Evolutionary conservation across 1,140 invertebrate genomes (phyloP).

Genomic region (Druon quercuslanigerum): DNA sequence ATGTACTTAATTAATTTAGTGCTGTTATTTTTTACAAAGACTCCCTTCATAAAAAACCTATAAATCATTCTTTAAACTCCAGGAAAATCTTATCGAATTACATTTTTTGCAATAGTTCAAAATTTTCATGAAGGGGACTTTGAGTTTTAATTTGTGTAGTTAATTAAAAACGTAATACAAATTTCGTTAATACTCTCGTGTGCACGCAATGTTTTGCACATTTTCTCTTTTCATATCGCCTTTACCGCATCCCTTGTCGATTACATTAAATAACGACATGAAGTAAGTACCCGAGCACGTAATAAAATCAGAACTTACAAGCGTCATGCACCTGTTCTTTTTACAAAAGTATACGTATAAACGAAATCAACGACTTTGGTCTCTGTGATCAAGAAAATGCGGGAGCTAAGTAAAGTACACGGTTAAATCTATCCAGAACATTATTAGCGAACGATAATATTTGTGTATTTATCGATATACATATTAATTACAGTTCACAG

Average conservation of each 20-base stretch:
- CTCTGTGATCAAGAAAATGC: conserved; percentile 33
- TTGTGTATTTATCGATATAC: conserved; percentile 41
- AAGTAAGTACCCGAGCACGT: conserved; percentile 25
- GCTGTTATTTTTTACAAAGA: neutral
- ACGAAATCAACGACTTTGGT: conserved; percentile 40
- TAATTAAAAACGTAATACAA: conserved; percentile 5
- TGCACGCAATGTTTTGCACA: neutral
- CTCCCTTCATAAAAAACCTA: conserved; percentile 12
- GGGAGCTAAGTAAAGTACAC: conserved; percentile 40
- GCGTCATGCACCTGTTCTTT: conserved; percentile 30
- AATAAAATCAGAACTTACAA: neutral
- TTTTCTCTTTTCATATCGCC: conserved; percentile 6
- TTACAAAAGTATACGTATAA: conserved; percentile 32
- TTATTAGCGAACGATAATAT: conserved; percentile 16
- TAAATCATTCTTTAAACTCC: neutral
- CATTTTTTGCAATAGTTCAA: neutral
- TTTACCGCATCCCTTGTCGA: neutral
- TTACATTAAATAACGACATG: conserved; percentile 14
- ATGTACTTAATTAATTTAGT: neutral
- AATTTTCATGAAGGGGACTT: conserved; percentile 6
- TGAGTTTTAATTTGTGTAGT: neutral
- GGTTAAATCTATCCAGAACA: conserved; percentile 35
- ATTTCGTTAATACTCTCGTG: conserved; percentile 24
- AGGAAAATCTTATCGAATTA: no score
- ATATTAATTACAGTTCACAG: conserved; percentile 47